Conservation (phyloP, 2,888 invertebrate genomes). For the Oligia strigilis region DNA sequence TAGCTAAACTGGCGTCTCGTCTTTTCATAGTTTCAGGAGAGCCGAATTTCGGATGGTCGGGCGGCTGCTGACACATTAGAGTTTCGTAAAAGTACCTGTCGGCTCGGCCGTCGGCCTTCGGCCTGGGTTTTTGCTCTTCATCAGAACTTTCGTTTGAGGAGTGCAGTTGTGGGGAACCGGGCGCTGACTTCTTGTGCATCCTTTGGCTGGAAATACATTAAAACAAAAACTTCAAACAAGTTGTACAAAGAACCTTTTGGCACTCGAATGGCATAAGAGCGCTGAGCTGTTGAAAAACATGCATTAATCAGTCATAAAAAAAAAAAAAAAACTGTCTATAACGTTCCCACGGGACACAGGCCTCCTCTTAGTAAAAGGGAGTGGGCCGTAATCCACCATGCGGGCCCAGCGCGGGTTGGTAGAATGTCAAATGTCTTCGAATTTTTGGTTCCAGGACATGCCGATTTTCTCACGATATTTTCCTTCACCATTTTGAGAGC, state of each 20-base stretch:
- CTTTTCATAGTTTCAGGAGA: conserved; percentile 73
- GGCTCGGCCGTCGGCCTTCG: conserved; percentile 77
- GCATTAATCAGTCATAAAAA: no score
- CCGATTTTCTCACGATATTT: no score
- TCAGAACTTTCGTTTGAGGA: conserved; percentile 85
- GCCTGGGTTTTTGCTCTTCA: conserved; percentile 75
- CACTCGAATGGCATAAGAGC: neutral
- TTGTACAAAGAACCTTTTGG: neutral
- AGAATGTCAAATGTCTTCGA: neutral
- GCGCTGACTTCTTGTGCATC: conserved; percentile 73
- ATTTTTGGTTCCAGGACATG: neutral
- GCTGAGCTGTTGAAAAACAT: neutral
- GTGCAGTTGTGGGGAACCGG: conserved; percentile 74
- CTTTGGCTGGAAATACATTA: conserved; percentile 71
- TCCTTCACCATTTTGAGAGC: no score
- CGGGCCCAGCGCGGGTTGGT: neutral
- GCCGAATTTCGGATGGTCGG: conserved; percentile 72
- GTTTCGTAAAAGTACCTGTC: conserved; percentile 86
- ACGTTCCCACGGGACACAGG: neutral
- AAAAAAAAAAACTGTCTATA: no score
- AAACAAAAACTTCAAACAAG: neutral
- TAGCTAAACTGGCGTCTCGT: conserved; percentile 68
- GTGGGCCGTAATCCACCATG: neutral
- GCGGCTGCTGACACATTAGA: conserved; percentile 82
- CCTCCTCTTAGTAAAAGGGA: neutral